Percentiles rank a stretch among this genome's conserved stretches.
Conservation (phyloP, 2,797 vertebrate genomes). For the Anniella stebbinsi region DNA sequence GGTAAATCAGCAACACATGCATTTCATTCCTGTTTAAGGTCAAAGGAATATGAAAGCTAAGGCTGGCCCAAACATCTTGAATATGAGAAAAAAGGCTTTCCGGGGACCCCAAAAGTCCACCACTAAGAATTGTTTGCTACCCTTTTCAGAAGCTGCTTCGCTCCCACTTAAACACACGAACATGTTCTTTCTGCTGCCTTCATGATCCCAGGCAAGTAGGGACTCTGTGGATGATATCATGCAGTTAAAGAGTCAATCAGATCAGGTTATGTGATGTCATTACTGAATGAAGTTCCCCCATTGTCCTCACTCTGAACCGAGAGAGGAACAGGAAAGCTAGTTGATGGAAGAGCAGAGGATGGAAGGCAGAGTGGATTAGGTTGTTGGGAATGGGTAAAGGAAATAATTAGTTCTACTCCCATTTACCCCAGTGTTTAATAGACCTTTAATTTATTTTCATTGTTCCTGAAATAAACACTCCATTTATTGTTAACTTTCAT, state of each 20-base stretch:
- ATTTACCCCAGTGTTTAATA: background rate
- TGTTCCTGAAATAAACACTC: background rate
- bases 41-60: background rate
- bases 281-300: background rate
- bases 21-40: background rate
- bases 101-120: background rate
- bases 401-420: background rate
- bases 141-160: background rate
- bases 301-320: background rate
- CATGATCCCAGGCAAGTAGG: background rate
- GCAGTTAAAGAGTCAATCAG: background rate
- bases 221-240: background rate
- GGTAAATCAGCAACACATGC: background rate
- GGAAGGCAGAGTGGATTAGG: background rate
- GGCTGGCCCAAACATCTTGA: background rate
- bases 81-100: background rate
- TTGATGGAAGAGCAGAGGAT: background rate
- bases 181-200: background rate
- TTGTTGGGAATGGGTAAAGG: background rate
- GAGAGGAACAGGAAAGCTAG: background rate
- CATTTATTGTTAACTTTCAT: background rate
- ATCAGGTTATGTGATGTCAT: background rate
- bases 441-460: background rate
- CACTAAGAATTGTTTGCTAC: background rate
- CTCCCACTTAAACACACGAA: background rate